These are phyloP conservation scores for Torymus texanus DNA, from an alignment of 2,888 invertebrate species.

Conservation along the genomic window DNA sequence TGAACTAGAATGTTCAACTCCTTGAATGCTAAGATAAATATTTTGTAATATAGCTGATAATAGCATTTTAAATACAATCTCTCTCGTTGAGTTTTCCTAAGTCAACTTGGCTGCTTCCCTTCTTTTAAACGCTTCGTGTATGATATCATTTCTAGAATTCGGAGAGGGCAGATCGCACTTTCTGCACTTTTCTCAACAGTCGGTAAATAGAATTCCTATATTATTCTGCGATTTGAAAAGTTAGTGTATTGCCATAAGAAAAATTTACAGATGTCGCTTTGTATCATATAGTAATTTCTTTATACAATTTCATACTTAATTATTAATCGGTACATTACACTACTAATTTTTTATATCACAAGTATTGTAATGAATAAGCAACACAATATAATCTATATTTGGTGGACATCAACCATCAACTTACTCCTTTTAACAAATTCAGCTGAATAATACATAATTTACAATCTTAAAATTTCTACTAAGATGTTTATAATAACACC, in stretches of 20 bases:
- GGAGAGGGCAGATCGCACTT: not conserved
- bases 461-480: constrained; percentile 4
- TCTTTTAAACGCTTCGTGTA: not conserved
- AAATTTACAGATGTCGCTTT: constrained; percentile 33
- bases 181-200: not conserved
- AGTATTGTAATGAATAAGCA: constrained; percentile 31
- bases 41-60: constrained; percentile 25
- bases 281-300: constrained; percentile 17
- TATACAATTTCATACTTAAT: constrained; percentile 41
- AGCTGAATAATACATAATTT: constrained; percentile 22
- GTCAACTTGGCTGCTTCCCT: not conserved
- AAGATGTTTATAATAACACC: not conserved
- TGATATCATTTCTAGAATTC: constrained; percentile 23
- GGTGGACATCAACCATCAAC: not conserved
- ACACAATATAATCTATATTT: constrained; percentile 28
- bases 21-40: constrained; percentile 32
- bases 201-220: constrained; percentile 29
- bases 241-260: constrained; percentile 28
- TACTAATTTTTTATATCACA: constrained; percentile 45
- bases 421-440: constrained; percentile 1
- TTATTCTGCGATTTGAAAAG: constrained; percentile 40
- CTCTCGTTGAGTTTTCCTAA: not conserved
- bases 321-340: constrained; percentile 23
- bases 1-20: constrained; percentile 25
- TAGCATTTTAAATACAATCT: constrained; percentile 1